A percentile compares a stretch with the other conserved stretches of the same genome.
Evolutionary conservation across 2,888 invertebrate species (phyloP).

Genomic region (Ephialtes manifestator): DNA sequence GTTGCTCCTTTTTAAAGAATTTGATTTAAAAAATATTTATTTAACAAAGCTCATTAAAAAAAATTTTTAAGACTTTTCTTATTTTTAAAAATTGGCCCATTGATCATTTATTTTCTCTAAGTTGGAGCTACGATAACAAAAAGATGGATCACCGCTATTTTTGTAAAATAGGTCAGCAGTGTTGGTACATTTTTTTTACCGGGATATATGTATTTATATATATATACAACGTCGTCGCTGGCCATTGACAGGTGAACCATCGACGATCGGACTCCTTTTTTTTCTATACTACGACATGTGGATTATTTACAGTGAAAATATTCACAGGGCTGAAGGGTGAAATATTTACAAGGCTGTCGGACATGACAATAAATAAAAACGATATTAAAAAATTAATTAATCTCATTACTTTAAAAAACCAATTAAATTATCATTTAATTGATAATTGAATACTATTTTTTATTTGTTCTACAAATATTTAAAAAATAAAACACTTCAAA

Average conservation of each 20-base stretch:
- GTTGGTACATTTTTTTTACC: constrained; percentile 28
- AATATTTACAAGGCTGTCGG: constrained; percentile 64
- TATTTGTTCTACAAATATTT: no score
- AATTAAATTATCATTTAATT: no score
- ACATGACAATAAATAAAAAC: constrained; percentile 27
- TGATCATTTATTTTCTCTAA: neutral
- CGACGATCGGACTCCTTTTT: constrained; percentile 18
- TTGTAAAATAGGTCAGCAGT: constrained; percentile 32
- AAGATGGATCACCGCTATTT: constrained; percentile 26
- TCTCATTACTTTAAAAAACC: no score
- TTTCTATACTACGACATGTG: constrained; percentile 59
- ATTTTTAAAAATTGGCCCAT: neutral
- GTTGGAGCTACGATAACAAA: constrained; percentile 4
- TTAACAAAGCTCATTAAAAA: no score
- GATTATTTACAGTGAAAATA: constrained; percentile 58
- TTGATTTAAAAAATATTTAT: no score
- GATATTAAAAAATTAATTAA: no score
- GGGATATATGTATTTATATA: constrained; percentile 1
- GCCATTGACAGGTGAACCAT: constrained; percentile 24
- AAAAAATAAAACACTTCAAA: no score
- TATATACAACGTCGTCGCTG: constrained; percentile 47
- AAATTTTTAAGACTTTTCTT: neutral
- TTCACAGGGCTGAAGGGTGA: neutral
- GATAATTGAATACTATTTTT: no score
- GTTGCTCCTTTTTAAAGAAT: no score